Conservation (phyloP, 2,888 invertebrate genomes). For the Clunio marinus region DNA sequence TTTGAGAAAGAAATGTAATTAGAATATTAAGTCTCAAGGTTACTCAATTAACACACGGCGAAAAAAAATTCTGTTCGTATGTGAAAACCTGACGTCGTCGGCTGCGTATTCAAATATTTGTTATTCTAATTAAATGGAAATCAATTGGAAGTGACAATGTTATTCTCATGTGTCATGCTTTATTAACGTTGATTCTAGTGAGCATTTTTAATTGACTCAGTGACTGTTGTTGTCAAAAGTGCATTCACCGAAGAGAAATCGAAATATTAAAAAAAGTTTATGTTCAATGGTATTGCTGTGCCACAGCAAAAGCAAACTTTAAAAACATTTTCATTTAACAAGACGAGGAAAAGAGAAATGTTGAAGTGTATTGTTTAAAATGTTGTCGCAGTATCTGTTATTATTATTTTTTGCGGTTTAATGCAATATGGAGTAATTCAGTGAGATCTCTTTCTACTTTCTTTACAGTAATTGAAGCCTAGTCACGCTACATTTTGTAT, state of each 20-base stretch:
- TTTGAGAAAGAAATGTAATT: conserved; percentile 35
- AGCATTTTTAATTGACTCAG: too few relatives aligned
- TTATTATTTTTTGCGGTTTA: too few relatives aligned
- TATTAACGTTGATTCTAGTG: too few relatives aligned
- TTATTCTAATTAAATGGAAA: conserved; percentile 36
- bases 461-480: neutral
- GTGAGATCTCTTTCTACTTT: too few relatives aligned
- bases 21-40: conserved; percentile 36
- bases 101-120: conserved; percentile 26
- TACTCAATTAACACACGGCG: conserved; percentile 37
- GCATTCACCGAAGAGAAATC: conserved; percentile 1
- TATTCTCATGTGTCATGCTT: too few relatives aligned
- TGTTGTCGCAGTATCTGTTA: too few relatives aligned
- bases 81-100: neutral
- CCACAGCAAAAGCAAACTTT: neutral
- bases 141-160: conserved; percentile 23
- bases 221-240: neutral
- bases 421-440: too few relatives aligned
- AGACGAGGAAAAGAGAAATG: conserved; percentile 11
- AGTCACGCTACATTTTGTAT: neutral
- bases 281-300: neutral
- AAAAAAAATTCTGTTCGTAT: conserved; percentile 1
- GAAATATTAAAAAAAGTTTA: neutral
- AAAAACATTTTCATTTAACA: neutral
- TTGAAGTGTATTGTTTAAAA: too few relatives aligned